A percentile compares a stretch with the other conserved stretches of the same genome.
phyloP scores from a whole-genome alignment of 2,113 vertebrate species.

The Prochilodus magdalenae region DNA sequence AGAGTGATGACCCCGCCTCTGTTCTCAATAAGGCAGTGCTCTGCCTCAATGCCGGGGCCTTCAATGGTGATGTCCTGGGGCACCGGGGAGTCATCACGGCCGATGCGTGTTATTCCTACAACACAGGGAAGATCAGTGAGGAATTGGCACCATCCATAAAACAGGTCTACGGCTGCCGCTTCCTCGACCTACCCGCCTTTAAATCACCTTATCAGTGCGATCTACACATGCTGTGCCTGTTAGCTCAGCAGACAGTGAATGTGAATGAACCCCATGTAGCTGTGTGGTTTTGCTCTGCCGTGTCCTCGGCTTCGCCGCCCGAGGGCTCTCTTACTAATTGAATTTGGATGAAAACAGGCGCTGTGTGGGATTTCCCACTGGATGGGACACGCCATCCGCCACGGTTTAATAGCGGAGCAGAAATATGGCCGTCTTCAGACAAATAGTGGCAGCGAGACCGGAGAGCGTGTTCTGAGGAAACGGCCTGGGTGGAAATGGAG shows the following conservation, averaged over 20 bases:
- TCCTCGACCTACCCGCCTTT: background rate
- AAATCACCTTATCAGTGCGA: slow-evolving; percentile 18
- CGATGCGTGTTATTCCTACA: slow-evolving; percentile 79
- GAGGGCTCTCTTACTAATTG: slow-evolving; percentile 35
- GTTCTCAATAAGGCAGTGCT: slow-evolving; percentile 80
- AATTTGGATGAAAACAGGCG: background rate
- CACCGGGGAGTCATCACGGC: slow-evolving; percentile 75
- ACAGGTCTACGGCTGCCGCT: background rate
- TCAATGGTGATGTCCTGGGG: slow-evolving; percentile 80
- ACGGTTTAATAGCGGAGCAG: background rate
- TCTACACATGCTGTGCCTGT: slow-evolving; percentile 19
- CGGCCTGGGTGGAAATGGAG: slow-evolving; percentile 6
- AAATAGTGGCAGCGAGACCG: slow-evolving; percentile 14
- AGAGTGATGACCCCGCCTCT: slow-evolving; percentile 76
- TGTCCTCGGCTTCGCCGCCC: background rate
- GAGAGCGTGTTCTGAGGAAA: slow-evolving; percentile 16
- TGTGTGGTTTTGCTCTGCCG: background rate
- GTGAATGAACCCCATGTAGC: slow-evolving; percentile 43
- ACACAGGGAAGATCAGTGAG: background rate
- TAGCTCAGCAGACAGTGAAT: slow-evolving; percentile 39
- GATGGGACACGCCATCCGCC: background rate
- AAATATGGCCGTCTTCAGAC: slow-evolving; percentile 5
- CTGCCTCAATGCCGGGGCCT: slow-evolving; percentile 76
- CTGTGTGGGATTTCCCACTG: slow-evolving; percentile 16
- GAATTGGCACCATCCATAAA: too few relatives aligned